Base-by-base conservation (phyloP, 2,113 vertebrate species). In the Thunnus maccoyii region DNA sequence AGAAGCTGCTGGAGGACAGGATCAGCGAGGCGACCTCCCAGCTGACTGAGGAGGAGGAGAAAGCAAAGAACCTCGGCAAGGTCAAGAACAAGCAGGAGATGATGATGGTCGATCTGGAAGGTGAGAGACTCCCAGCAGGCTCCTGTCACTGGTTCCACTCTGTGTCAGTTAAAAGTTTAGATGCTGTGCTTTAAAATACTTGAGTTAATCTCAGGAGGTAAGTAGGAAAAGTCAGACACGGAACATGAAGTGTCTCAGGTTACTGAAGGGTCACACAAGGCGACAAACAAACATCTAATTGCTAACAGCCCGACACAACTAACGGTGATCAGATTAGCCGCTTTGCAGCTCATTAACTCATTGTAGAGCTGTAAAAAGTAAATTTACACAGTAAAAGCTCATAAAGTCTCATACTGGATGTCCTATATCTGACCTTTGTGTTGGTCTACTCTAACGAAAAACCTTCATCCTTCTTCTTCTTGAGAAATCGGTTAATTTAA, bases 51-150 rank as follows among this genome's bases (percentile, higher is more conserved):
- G 98, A 99, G 90, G 98, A 99, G 87, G 98, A 99, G 91, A 99
- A 99, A 88, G 97, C 98, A 47, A 99, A 99, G 90, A 99, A 98
- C 86, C 94, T 99, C 63, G 91, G 97, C 84, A 99, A 99, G 81
- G 92, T 99, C 71, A 98, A 98, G 92, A 99, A 99, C 92, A 99
- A 99, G 92, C 98, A 99, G 89, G 98, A 99, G 93, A 96, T 99
- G 96, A 97, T 99, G 97, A 99, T 99, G 95, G 96, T 96, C 0
- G 98, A 99, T 83, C 93, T 99, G 80, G 98, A 99, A 96, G 98
- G 98, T 99, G 77, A 91, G 87, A 3, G 90, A 81, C n/a, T 13
- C 32, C 1, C 14, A 64, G 50, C 9, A 27, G 46, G 20, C 2
- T 62, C 1, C 52, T 61, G 51, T 51, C 17, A 27, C 44, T 62